Evolutionary conservation across 2,797 vertebrate species (phyloP), one percentile per base, ranked within the genome.

Genomic region (Coranthus polyacanthus): DNA sequence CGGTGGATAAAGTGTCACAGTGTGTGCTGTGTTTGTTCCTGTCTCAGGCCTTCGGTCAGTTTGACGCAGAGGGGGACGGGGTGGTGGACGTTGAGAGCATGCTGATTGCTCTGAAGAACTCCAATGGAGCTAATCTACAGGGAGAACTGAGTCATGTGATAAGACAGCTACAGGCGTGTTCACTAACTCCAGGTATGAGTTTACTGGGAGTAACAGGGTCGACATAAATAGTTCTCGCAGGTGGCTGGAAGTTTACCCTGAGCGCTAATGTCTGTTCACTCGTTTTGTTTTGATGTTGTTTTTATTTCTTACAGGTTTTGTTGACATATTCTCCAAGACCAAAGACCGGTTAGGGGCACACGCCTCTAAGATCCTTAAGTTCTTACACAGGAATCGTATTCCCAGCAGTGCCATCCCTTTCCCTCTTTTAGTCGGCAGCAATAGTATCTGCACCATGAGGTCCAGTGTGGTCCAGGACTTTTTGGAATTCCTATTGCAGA

Each of bases 101-200:
- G 97, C 79, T 99, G 82, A 92, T 96, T 68, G 85, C 95, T 61
- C 94, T 99, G 78, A 98, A 97, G 93, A 97, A 93, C 88, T 98
- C 95, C 68, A 96, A 96, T 56, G 97, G 97, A 52, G 96, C 97
- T 71, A 98, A 96, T 90, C 95, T 99, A 26, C 96, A 97, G 55
- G 97, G 97, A 69, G 97, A 99, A 77, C 94, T 98, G 69, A 98
- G 96, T 90, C 96, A 98, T 53, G 95, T 97, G 62, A 98, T 98
- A 84, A 92, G 96, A 88, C 97, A 99, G 45, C 93, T 99, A n/a
- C 98, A 99, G 58, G 96, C 96, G 1, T 99, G 98, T 85, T 97
- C 97, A 2, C 93, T 99, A 6, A 97, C 97, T 52, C 98, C 97
- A 95, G 97, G 98, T 98, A 92, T 62, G 83, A 78, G 46, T 64